Evolutionary conservation across 2,797 vertebrate genomes (phyloP).

Genomic region (Anguilla obscura): DNA sequence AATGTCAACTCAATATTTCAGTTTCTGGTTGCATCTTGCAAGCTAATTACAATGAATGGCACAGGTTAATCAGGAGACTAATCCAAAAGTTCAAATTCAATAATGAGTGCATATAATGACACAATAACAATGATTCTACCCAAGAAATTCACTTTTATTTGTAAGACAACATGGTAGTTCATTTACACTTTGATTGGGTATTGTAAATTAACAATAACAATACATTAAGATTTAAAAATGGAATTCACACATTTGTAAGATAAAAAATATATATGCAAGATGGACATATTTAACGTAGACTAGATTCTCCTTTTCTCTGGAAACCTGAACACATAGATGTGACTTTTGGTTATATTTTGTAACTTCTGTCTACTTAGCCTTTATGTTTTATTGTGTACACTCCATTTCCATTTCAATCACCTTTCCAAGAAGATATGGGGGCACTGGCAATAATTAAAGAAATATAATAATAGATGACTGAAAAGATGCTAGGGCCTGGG

Average conservation of each 20-base stretch:
- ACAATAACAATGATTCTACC: not conserved
- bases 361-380: not conserved
- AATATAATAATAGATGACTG: not conserved
- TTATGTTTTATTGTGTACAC: not conserved
- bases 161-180: not conserved
- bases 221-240: not conserved
- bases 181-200: not conserved
- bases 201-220: not conserved
- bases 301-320: not conserved
- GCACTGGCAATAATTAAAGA: not conserved
- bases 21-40: not conserved
- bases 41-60: not conserved
- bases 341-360: too few relatives aligned
- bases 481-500: conserved; percentile 8
- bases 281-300: not conserved
- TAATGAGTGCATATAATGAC: not conserved
- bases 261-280: not conserved
- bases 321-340: not conserved
- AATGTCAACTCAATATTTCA: conserved; percentile 3
- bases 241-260: not conserved
- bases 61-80: not conserved
- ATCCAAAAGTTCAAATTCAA: not conserved
- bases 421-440: not conserved
- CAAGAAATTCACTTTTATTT: not conserved
- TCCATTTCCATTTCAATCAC: not conserved